These are phyloP conservation scores for Alloscopus bannaensis DNA, from an alignment of 2,888 invertebrate species.

Conservation along the genomic window DNA sequence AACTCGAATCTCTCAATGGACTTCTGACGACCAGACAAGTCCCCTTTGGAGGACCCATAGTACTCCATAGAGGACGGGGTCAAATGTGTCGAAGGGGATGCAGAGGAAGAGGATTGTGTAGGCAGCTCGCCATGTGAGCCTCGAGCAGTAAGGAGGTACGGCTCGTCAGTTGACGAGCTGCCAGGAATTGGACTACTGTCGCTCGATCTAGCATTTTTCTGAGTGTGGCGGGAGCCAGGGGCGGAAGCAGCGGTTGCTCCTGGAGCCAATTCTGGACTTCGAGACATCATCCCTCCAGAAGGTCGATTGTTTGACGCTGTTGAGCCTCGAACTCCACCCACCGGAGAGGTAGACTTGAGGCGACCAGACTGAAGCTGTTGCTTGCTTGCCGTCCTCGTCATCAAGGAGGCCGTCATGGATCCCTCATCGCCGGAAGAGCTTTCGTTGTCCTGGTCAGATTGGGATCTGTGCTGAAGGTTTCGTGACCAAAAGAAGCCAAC, in stretches of 20 bases:
- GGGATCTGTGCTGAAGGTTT: constrained; percentile 65
- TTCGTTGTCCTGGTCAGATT: constrained; percentile 67
- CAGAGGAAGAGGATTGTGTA: constrained; percentile 13
- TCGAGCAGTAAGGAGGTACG: not conserved
- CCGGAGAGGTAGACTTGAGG: constrained; percentile 34
- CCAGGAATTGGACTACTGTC: too few species aligned
- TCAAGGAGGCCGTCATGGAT: not conserved
- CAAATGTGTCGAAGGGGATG: too few species aligned
- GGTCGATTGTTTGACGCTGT: too few species aligned
- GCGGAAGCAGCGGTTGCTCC: too few species aligned
- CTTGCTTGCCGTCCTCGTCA: constrained; percentile 9
- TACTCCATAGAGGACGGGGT: not conserved
- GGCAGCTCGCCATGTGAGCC: constrained; percentile 14
- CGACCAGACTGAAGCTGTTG: not conserved
- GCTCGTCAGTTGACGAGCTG: not conserved
- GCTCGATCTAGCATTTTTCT: too few species aligned
- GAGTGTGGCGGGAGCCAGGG: not conserved
- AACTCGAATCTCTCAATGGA: constrained; percentile 41
- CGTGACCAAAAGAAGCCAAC: constrained; percentile 67
- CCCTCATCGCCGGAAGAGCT: constrained; percentile 72
- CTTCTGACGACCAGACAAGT: constrained; percentile 19
- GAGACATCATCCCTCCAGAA: too few species aligned
- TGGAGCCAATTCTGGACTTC: too few species aligned
- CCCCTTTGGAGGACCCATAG: not conserved
- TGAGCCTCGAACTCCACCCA: too few species aligned